Evolutionary conservation across 1,140 invertebrate species (phyloP), one percentile per base, ranked within the genome.

Genomic region (Coptotermes formosanus): DNA sequence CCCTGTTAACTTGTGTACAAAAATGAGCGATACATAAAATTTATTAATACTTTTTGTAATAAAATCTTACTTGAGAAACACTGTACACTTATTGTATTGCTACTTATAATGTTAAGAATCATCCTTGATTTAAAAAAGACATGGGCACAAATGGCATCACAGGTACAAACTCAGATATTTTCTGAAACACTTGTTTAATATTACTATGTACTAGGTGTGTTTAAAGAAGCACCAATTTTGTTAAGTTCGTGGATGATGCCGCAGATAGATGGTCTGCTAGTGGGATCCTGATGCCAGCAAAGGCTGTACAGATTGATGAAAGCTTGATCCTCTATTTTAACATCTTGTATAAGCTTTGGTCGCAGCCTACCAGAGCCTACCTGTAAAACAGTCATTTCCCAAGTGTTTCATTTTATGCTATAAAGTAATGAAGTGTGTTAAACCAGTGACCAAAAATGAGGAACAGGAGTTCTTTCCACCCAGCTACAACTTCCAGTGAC

Each of bases 241-340:
- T 75, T 25, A 25, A 75, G 64, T 75, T 75, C 64, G 9, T 75
- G 25, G n/a, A 75, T 25, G n/a, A 75, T n/a, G 14, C 9, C 30
- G n/a, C 64, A 30, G n/a, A 30, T 30, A 25, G 64, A 43, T 11
- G 90, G 91, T 85, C 92, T 89, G 0, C 88, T 85, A 25, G 85
- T 52, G 7, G 82, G 45, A 83, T 88, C 87, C 45, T 89, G 88
- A 8, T 89, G 88, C 91, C 92, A 92, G 87, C 90, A 89, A 82
- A 89, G 86, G 88, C 87, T 89, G 86, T 91, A 92, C 25, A 92
- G 85, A 38, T 86, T 86, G 86, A 89, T 90, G 85, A 91, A 92
- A 55, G 86, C 45, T 44, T 87, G 82, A 83, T 90, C 88, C 25
- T 85, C 59, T 1, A 91, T 91, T 69, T 89, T 90, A 38, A 87